These are phyloP conservation scores for Scaptodrosophila lebanonensis DNA, from an alignment of 1,140 invertebrate genomes.

Conservation along the genomic window DNA sequence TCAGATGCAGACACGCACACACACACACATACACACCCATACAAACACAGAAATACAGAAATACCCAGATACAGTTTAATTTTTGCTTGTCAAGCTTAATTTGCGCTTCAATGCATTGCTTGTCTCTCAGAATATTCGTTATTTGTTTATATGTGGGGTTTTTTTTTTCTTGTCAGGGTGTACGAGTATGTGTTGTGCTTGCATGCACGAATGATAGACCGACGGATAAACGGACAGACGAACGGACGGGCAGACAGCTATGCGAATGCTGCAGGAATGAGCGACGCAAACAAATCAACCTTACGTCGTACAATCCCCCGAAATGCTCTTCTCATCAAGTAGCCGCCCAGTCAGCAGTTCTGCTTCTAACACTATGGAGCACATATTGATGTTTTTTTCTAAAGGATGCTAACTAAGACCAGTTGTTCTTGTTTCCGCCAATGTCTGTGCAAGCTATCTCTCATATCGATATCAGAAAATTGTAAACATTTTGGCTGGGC, in stretches of 20 bases:
- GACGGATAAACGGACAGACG: neutral
- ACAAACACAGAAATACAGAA: constrained; percentile 14
- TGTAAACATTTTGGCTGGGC: too few relatives aligned
- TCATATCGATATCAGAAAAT: too few relatives aligned
- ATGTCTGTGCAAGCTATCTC: too few relatives aligned
- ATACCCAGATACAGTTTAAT: constrained; percentile 69
- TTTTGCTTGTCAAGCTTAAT: constrained; percentile 75
- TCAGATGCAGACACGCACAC: constrained; percentile 21
- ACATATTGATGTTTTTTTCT: too few relatives aligned
- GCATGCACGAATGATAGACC: constrained; percentile 53
- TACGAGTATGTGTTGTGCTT: constrained; percentile 33
- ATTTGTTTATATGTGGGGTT: constrained; percentile 11
- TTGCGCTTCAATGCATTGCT: constrained; percentile 71
- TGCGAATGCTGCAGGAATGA: constrained; percentile 39
- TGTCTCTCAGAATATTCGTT: constrained; percentile 16
- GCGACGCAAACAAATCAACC: constrained; percentile 27
- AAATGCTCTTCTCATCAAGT: constrained; percentile 18
- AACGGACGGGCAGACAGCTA: too few relatives aligned
- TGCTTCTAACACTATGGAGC: too few relatives aligned
- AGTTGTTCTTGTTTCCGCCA: too few relatives aligned
- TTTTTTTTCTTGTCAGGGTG: too few relatives aligned
- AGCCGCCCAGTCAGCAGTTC: constrained; percentile 41
- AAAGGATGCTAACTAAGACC: too few relatives aligned
- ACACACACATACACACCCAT: constrained; percentile 17
- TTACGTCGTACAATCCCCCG: constrained; percentile 21